Base-by-base conservation (phyloP, 1,140 invertebrate species). In the Papilio dardanus region DNA sequence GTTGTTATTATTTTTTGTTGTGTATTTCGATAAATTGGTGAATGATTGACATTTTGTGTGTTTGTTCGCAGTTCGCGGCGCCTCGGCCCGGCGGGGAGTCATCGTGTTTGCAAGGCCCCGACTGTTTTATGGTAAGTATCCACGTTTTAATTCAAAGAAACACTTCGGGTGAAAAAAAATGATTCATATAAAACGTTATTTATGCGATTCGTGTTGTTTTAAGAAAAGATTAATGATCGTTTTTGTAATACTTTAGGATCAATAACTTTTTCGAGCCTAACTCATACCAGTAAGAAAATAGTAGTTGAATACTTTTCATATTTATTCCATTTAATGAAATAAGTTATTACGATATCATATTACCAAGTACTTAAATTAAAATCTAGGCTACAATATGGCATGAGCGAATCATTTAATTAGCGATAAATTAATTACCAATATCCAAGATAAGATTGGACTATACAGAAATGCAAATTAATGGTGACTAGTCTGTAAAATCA, bases 111-210 rank as follows among this genome's bases (percentile, higher is more conserved):
- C 95, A 95, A 85, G 95, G 94, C 85, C 94, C 95, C 75, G 95
- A 95, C 90, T 95, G 95, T 87, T 95, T 95, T 92, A 95, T 95
- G 95, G 95, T 95, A 86, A 95, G 94, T 94, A 76, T 78, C 74
- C 24, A 74, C 74, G 46, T 69, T 74, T 77, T 37, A 35, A 58
- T 75, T 58, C 42, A 73, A 73, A 73, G 42, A 73, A 73, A 73
- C 71, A 58, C 69, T 71, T 50, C 30, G 42, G 21, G 6, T 24
- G 16, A 14, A 68, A 33, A 66, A 31, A 68, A 35, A 31, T 50
- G 19, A 71, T 28, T 28, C 28, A 28, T 30, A 54, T 31, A 24
- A 33, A 40, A 40, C 67, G 8, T 68, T 37, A 68, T 68, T 68
- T 68, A 68, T 68, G 8, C 19, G 67, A 19, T 68, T 28, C 33